These are phyloP conservation scores for Dolichoris vasculosae DNA, from an alignment of 1,140 invertebrate species.

Conservation along the genomic window DNA sequence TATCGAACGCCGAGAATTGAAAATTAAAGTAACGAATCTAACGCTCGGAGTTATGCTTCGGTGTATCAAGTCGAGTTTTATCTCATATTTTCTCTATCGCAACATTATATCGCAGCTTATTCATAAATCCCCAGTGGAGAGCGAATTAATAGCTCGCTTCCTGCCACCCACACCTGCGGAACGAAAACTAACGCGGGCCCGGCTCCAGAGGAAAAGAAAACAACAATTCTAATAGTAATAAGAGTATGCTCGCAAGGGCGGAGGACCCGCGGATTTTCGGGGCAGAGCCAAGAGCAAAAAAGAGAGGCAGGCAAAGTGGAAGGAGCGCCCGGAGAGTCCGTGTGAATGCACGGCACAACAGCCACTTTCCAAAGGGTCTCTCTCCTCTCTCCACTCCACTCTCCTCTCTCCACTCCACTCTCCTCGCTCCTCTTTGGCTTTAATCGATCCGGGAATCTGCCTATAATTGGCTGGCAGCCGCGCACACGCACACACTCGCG, in stretches of 20 bases:
- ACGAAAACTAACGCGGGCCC: background rate
- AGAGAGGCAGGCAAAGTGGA: background rate
- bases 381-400: too few relatives aligned
- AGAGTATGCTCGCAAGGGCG: background rate
- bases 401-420: too few relatives aligned
- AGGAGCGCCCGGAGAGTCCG: background rate
- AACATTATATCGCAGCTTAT: background rate
- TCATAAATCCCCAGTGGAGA: background rate
- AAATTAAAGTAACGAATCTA: too few relatives aligned
- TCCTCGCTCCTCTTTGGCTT: constrained; percentile 19
- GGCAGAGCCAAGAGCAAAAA: background rate
- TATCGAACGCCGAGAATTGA: too few relatives aligned
- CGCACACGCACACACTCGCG: background rate
- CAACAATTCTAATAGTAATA: constrained; percentile 32
- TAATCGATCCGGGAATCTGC: constrained; percentile 49
- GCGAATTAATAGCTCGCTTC: constrained; percentile 22
- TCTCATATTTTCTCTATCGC: background rate
- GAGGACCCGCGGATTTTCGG: constrained; percentile 15
- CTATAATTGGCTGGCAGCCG: constrained; percentile 46
- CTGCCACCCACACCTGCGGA: background rate
- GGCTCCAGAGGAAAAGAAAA: background rate
- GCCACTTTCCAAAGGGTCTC: constrained; percentile 32
- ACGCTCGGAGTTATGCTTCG: too few relatives aligned
- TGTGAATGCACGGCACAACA: constrained; percentile 25
- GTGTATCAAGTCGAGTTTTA: background rate